phyloP scores from a whole-genome alignment of 1,140 invertebrate genomes.

The Halyomorpha halys region DNA sequence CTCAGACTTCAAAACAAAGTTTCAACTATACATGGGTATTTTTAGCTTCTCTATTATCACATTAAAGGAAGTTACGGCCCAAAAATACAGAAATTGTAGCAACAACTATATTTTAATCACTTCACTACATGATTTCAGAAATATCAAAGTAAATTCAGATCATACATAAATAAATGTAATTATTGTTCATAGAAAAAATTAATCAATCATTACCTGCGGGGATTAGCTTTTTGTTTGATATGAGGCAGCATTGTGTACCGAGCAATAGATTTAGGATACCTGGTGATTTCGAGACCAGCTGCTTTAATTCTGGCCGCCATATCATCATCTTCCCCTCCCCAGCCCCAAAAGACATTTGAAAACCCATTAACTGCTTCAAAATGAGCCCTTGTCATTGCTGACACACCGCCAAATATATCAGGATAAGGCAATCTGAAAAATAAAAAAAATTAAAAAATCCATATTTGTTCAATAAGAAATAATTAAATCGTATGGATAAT shows the following conservation, averaged over 20 bases:
- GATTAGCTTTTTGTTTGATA: conserved; percentile 77
- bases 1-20: too few species aligned
- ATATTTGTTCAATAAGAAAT: too few species aligned
- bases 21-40: too few species aligned
- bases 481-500: too few species aligned
- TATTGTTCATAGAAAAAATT: too few species aligned
- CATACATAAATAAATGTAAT: too few species aligned
- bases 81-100: too few species aligned
- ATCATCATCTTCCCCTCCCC: conserved; percentile 89
- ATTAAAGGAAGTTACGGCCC: too few species aligned
- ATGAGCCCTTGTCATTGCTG: conserved; percentile 69
- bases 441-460: neutral
- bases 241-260: conserved; percentile 86
- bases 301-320: conserved; percentile 75
- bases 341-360: conserved; percentile 86
- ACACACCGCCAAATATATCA: conserved; percentile 82
- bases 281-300: conserved; percentile 66
- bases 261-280: conserved; percentile 77
- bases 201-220: conserved; percentile 54
- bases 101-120: too few species aligned
- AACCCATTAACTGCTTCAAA: conserved; percentile 79
- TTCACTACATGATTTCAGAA: too few species aligned
- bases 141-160: too few species aligned
- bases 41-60: too few species aligned
- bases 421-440: conserved; percentile 66